Conservation (phyloP, 2,797 vertebrate genomes). For the Anguilla anguilla region DNA sequence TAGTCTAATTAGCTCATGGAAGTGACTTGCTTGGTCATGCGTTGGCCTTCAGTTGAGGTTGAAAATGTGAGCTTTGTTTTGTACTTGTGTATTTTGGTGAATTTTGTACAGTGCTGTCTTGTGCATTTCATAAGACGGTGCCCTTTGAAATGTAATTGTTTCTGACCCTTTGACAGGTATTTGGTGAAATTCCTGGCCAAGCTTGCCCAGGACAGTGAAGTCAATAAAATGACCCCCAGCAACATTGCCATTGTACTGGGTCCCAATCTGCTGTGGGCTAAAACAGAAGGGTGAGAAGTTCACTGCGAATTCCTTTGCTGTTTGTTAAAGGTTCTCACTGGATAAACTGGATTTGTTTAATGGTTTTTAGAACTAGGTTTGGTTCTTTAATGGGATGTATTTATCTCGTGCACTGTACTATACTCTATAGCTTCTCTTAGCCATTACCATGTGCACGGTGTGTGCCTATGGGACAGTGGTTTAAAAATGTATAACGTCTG, state of each 20-base stretch:
- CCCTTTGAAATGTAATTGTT: background rate
- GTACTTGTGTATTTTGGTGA: background rate
- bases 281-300: conserved; percentile 81
- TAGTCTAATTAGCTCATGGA: background rate
- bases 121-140: background rate
- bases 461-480: background rate
- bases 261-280: conserved; percentile 85
- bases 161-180: conserved; percentile 69
- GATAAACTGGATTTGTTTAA: background rate
- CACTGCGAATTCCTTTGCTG: background rate
- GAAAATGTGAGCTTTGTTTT: background rate
- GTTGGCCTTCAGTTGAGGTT: background rate
- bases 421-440: background rate
- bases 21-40: background rate
- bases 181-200: conserved; percentile 87
- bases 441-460: background rate
- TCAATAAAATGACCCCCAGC: conserved; percentile 90
- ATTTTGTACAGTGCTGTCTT: background rate
- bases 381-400: background rate
- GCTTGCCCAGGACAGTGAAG: conserved; percentile 82
- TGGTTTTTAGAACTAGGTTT: background rate
- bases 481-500: background rate
- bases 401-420: background rate
- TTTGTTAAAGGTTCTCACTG: background rate
- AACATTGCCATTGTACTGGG: conserved; percentile 87